Percentiles rank a stretch among this genome's conserved stretches.
Evolutionary conservation across 1,140 invertebrate genomes (phyloP).

Genomic region (Drosophila aff.): DNA sequence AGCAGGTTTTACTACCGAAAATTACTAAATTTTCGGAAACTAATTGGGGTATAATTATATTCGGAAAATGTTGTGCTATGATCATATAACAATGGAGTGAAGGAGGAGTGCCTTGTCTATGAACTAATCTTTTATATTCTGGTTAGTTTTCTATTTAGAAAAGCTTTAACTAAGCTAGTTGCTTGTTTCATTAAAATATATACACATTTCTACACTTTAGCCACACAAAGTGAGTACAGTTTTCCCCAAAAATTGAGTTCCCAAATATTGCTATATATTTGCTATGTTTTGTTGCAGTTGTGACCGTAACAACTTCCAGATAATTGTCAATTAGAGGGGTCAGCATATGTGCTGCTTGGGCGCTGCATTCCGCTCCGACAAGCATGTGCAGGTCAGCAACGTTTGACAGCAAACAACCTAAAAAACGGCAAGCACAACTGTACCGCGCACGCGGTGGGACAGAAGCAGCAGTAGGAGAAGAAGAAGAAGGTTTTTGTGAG

Average conservation of each 20-base stretch:
- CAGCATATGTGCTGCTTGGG: background rate
- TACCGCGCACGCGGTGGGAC: background rate
- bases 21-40: background rate
- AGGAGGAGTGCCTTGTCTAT: background rate
- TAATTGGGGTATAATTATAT: conserved; percentile 5
- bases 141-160: too few species aligned
- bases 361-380: conserved; percentile 13
- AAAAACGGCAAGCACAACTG: conserved; percentile 20
- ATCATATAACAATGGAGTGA: background rate
- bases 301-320: conserved; percentile 11
- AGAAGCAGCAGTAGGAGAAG: background rate
- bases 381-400: conserved; percentile 23
- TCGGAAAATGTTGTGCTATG: background rate
- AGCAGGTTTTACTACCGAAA: background rate
- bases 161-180: background rate
- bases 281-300: background rate
- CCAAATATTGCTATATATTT: background rate
- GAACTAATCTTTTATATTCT: background rate
- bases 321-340: conserved; percentile 40
- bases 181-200: background rate
- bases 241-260: background rate
- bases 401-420: conserved; percentile 17
- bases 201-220: background rate
- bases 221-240: background rate
- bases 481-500: background rate